phyloP scores from a whole-genome alignment of 2,888 invertebrate genomes.

The Harmothoe impar region DNA sequence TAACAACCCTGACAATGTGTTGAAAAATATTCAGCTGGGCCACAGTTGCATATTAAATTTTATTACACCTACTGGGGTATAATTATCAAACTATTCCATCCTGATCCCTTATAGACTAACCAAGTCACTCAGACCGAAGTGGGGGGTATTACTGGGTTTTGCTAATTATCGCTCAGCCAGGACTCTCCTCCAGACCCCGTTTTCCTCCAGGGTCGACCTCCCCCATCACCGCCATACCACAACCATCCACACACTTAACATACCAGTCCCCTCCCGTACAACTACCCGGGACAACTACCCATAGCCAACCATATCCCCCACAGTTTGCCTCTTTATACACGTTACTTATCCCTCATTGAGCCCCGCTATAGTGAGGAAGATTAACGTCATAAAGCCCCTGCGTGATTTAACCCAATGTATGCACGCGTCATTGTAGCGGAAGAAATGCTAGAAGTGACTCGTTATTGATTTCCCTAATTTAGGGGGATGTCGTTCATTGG shows the following conservation, averaged over 20 bases:
- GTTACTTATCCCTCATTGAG: neutral
- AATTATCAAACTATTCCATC: too few relatives aligned
- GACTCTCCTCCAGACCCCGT: neutral
- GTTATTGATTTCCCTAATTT: too few relatives aligned
- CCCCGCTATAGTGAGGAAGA: neutral
- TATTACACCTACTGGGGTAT: too few relatives aligned
- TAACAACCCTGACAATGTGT: too few relatives aligned
- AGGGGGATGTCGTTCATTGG: too few relatives aligned
- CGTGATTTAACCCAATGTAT: too few relatives aligned
- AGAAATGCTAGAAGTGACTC: too few relatives aligned
- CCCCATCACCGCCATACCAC: neutral
- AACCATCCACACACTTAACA: neutral
- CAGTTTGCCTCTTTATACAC: neutral
- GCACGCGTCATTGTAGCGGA: too few relatives aligned
- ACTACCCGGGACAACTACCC: neutral
- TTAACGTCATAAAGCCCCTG: neutral
- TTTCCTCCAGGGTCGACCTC: neutral
- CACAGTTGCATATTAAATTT: too few relatives aligned
- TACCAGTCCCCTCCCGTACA: conserved; percentile 7
- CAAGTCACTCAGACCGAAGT: neutral
- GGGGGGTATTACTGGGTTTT: neutral
- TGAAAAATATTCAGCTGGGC: too few relatives aligned
- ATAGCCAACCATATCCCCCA: neutral
- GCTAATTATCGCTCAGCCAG: conserved; percentile 22
- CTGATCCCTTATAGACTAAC: too few relatives aligned